Percentiles rank a stretch among this genome's conserved stretches.
These are phyloP conservation scores for Anguilla obscura DNA, from an alignment of 2,797 vertebrate genomes.

Conservation along the genomic window DNA sequence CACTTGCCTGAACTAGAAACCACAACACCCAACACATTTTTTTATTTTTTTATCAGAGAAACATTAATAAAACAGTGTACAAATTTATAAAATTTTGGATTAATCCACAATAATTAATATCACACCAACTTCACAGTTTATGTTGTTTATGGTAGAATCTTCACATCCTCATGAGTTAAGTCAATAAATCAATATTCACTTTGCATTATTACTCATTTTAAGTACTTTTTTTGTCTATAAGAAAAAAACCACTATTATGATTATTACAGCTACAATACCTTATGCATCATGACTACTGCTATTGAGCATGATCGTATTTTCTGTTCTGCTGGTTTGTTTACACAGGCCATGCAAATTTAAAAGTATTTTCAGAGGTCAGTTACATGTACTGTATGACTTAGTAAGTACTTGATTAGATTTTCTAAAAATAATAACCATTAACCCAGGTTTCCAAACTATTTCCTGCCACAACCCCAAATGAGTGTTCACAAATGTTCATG, in stretches of 20 bases:
- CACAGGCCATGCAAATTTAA: neutral
- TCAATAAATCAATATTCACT: no score
- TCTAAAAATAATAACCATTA: no score
- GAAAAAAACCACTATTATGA: neutral
- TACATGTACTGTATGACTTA: no score
- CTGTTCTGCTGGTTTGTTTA: no score
- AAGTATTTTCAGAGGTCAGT: neutral
- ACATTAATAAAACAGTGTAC: neutral
- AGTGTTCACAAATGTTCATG: no score
- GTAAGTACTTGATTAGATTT: no score
- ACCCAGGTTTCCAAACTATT: no score
- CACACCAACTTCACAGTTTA: neutral
- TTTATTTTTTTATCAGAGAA: no score
- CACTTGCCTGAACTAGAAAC: no score
- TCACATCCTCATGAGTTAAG: neutral
- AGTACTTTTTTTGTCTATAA: neutral
- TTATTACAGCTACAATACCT: neutral
- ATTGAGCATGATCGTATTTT: neutral
- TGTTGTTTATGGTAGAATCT: neutral
- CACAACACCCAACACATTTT: no score
- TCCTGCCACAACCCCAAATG: no score
- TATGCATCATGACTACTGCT: neutral
- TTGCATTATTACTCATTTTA: no score
- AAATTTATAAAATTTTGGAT: neutral
- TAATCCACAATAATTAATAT: neutral